Percentiles rank a stretch among this genome's conserved stretches.
Conservation (phyloP, 2,797 vertebrate species). For the Lepus townsendii region DNA sequence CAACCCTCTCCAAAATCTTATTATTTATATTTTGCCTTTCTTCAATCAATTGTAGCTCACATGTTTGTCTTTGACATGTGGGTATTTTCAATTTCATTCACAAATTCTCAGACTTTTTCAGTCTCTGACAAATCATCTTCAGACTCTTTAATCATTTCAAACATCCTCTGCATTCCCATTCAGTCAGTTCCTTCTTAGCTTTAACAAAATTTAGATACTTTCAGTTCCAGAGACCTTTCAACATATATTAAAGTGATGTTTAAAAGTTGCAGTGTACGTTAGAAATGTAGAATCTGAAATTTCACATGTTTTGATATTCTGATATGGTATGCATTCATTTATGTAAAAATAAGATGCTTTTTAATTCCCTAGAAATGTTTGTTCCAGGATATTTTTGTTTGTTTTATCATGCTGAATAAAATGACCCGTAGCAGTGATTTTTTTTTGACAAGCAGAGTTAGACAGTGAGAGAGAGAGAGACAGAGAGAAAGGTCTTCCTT, state of each 20-base stretch:
- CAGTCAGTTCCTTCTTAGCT: background rate
- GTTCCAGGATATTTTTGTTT: background rate
- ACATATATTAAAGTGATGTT: background rate
- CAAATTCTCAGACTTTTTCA: background rate
- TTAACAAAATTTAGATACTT: background rate
- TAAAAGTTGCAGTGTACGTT: background rate
- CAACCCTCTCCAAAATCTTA: background rate
- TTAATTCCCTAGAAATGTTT: background rate
- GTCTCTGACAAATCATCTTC: background rate
- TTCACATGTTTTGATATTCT: background rate
- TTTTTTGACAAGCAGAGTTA: too few species aligned
- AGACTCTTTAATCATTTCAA: background rate
- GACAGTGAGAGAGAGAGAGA: too few species aligned
- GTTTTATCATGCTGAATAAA: background rate
- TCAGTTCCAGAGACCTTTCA: background rate
- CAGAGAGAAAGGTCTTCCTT: too few species aligned
- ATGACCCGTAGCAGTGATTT: background rate
- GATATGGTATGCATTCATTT: background rate
- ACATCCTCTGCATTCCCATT: background rate
- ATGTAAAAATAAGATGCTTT: background rate
- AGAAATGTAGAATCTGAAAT: background rate
- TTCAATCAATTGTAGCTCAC: background rate
- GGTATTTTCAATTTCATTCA: constrained; percentile 38
- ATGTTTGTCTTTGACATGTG: background rate
- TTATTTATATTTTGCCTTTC: background rate